Evolutionary conservation across 2,797 vertebrate genomes (phyloP), one percentile per base, ranked within the genome.

Genomic region (Morus bassanus): DNA sequence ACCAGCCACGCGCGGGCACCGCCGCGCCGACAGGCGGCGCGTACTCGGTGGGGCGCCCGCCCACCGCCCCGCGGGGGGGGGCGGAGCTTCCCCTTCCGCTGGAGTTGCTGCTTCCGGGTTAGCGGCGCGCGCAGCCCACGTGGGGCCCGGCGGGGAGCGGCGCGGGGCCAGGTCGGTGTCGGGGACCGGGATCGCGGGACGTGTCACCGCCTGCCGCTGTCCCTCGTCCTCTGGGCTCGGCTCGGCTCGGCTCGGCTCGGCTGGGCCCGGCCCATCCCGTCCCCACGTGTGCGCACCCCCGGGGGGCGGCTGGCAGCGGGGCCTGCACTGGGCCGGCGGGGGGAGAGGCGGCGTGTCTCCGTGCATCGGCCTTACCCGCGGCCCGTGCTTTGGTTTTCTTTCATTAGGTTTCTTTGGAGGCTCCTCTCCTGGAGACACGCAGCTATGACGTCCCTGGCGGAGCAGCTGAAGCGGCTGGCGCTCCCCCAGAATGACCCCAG

Each of bases 391-490:
- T 6, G 57, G 0, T 25, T 35, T 54, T 2, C 25, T 21, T 11
- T 24, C 45, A 2, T 10, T 60, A 86, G 69, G 56, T 23, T 53
- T 41, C 37, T 51, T 7, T 43, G n/a, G 45, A 76, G 93, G 56
- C 48, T 15, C 24, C 19, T 27, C 16, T 15, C 12, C 39, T 11
- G 11, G 57, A 7, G 8, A 5, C 4, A 4, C 57, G 51, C 17
- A 85, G 79, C 83, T 56, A 99, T 99, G 99, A 99, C 99, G 30
- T 99, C 99, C 2, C 97, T 99, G 86, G 98, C 99, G 9, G 98
- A 99, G 90, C 99, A 99, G 96, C 97, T 99, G 95, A 99, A 99
- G 95, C 98, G 98, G 43, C 98, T 99, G 22, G 98, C 99, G 2
- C 98, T 99, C 35, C 99, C 99, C 51, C 99, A 99, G 84, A 99